Evolutionary conservation across 2,888 invertebrate species (phyloP), one percentile per base, ranked within the genome.

Genomic region (Caenorhabditis becei): DNA sequence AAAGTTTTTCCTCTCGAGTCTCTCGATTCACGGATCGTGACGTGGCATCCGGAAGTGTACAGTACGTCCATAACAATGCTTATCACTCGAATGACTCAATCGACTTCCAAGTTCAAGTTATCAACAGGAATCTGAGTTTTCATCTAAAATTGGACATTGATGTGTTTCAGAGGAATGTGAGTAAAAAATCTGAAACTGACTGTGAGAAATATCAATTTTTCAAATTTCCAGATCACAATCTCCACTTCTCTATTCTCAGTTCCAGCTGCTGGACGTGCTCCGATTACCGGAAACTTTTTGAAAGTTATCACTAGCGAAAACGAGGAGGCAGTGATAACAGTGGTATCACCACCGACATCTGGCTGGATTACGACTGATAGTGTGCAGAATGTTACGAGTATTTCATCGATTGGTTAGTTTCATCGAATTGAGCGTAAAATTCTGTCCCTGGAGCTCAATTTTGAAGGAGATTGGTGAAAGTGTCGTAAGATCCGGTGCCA

Each of bases 341-440:
- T 83, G 11, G 59, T 80, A 11, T 77, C 80, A 1, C 80, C 83
- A 32, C 77, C 83, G 10, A 78, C 75, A 2, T 71, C 74, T 7
- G 87, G 87, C 18, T 86, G 84, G 84, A 65, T 87, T 14, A 83
- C 83, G 20, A 63, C 51, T 2, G 77, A 74, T 20, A 66, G 59
- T 66, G 65, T 65, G 18, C 59, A 65, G 7, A 74, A 66, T 53
- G 58, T 74, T 11, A 66, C 74, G 1, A 74, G 63, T 47, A 69
- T 77, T 35, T 44, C 61, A 11, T 67, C 67, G 24, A 77, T 66
- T 35, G 71, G 78, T 59, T 32, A 41, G 23, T 11, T n/a, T n/a
- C n/a, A n/a, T n/a, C n/a, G n/a, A n/a, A n/a, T n/a, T n/a, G n/a
- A n/a, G n/a, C n/a, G n/a, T n/a, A n/a, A n/a, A n/a, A n/a, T n/a